Evolutionary conservation across 2,113 vertebrate species (phyloP), one percentile per base, ranked within the genome.

Genomic region (Epinephelus moara): DNA sequence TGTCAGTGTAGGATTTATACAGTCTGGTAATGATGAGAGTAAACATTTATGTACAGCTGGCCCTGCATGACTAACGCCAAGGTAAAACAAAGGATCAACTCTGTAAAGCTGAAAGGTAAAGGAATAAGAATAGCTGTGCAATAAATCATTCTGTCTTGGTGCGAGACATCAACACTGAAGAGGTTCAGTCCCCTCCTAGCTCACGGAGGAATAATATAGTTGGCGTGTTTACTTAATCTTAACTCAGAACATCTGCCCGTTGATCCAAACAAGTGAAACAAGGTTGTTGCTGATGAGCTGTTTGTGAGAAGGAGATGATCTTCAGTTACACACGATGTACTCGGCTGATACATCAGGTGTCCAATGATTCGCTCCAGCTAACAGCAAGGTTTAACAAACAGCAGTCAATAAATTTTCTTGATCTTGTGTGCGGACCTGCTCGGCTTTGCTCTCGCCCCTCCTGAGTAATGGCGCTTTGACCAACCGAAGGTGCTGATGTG

Each of bases 401-500:
- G 11, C 5, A 37, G 25, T 62, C 27, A n/a, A 17, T 73, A 67
- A 2, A 71, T 61, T 7, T 47, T 42, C 56, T 37, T 4, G 42
- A 50, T 60, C 50, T 49, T 23, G 72, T 61, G 37, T 56, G 25
- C 64, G 4, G 60, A n/a, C 30, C 56, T 55, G 45, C 62, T 77
- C n/a, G 3, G 33, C 27, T 30, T 0, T 6, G 14, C 60, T 25
- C 49, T 70, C 6, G 21, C 72, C 62, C 70, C 33, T 25, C 30
- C 52, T 80, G 72, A 84, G 50, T 88, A 57, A 85, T 76, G 62
- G 12, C 0, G 18, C 40, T 70, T 57, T 72, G 78, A 50, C 81
- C 74, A 78, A n/a, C 56, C 59, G 57, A 81, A 82, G 63, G 82
- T 84, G 84, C 75, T 82, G 81, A 88, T 82, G 49, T 72, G 77